Percentiles rank a stretch among this genome's conserved stretches.
Conservation (phyloP, 2,888 invertebrate genomes). For the Andrena dorsata region DNA sequence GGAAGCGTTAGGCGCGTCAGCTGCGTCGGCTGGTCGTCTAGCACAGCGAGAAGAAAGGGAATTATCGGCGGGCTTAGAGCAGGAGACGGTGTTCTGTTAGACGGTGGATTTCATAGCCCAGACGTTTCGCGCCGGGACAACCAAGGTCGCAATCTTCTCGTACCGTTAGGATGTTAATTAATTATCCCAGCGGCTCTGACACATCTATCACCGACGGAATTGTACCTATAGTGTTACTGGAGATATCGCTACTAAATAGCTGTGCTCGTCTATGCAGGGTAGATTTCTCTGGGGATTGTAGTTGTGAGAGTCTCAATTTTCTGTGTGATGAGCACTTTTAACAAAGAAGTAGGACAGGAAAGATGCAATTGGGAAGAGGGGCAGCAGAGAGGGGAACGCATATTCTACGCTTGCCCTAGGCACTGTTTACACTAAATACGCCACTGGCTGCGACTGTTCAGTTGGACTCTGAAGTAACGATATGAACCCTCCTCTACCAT, state of each 20-base stretch:
- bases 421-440: too few species aligned
- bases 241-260: conserved; percentile 7
- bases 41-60: conserved; percentile 55
- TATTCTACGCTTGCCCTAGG: too few species aligned
- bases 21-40: conserved; percentile 25
- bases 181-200: conserved; percentile 53
- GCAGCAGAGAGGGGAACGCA: too few species aligned
- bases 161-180: conserved; percentile 68
- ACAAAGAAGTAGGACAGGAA: too few species aligned
- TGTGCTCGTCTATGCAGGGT: background rate
- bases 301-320: too few species aligned
- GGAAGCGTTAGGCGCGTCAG: conserved; percentile 61
- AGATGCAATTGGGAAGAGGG: too few species aligned
- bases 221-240: conserved; percentile 30
- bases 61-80: conserved; percentile 58
- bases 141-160: conserved; percentile 63
- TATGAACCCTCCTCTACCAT: too few species aligned
- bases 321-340: too few species aligned
- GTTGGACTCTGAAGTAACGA: too few species aligned
- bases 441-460: too few species aligned
- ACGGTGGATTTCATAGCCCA: conserved; percentile 16
- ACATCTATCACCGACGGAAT: conserved; percentile 11
- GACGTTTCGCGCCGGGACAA: conserved; percentile 34
- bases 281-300: background rate
- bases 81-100: conserved; percentile 34